phyloP scores from a whole-genome alignment of 2,888 invertebrate genomes.

The Ormyrus thymus region DNA sequence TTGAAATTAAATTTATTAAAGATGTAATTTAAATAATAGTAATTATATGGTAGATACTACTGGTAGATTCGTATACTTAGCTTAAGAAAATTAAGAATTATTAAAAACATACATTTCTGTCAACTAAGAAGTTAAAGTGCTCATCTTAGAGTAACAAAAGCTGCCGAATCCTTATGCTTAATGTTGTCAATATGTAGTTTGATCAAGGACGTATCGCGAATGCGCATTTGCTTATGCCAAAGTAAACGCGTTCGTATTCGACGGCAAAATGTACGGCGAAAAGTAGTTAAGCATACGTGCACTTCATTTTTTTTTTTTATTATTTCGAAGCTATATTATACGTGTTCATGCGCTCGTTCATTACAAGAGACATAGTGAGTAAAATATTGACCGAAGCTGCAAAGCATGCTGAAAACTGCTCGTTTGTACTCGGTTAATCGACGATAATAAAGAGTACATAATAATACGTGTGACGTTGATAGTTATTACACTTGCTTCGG shows the following conservation, averaged over 20 bases:
- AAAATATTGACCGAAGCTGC: constrained; percentile 14
- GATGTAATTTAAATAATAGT: not conserved
- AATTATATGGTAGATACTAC: too few relatives aligned
- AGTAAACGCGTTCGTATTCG: not conserved
- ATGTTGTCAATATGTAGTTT: not conserved
- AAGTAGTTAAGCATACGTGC: constrained; percentile 31
- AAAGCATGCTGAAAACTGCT: constrained; percentile 31
- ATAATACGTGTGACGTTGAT: not conserved
- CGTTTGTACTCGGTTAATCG: constrained; percentile 12
- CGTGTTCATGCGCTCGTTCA: not conserved
- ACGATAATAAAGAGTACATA: constrained; percentile 2
- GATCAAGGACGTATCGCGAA: not conserved
- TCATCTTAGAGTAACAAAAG: constrained; percentile 8
- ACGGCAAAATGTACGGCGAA: constrained; percentile 12
- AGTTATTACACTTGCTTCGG: constrained; percentile 2
- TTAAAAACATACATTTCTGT: too few relatives aligned
- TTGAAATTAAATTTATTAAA: constrained; percentile 8
- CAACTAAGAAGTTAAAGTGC: too few relatives aligned
- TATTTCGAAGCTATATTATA: constrained; percentile 4
- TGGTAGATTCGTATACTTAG: too few relatives aligned
- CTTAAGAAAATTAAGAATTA: too few relatives aligned
- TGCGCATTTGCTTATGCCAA: not conserved
- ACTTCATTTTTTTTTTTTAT: constrained; percentile 24
- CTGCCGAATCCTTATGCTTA: constrained; percentile 14
- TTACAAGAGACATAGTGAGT: not conserved